phyloP scores from a whole-genome alignment of 2,797 vertebrate genomes.

The Lemur catta region DNA sequence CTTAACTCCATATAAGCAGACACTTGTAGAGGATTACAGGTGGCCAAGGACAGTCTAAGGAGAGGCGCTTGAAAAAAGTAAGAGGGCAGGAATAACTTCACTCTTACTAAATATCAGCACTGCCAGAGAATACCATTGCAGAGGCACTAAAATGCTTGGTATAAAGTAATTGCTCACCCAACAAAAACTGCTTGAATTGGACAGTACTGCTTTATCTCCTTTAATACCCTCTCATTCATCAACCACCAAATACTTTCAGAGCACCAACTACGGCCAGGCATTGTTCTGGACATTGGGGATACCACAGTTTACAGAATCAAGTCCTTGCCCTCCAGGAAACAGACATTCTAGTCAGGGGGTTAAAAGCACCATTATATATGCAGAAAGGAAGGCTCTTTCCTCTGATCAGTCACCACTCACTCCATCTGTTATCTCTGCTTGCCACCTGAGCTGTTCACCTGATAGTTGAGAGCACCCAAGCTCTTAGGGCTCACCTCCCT shows the following conservation, averaged over 20 bases:
- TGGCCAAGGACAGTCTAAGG: neutral
- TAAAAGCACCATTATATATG: neutral
- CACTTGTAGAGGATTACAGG: neutral
- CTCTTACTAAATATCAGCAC: neutral
- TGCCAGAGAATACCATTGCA: neutral
- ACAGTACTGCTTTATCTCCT: neutral
- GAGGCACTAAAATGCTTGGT: neutral
- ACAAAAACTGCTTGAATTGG: neutral
- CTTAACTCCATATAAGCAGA: neutral
- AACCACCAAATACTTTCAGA: neutral
- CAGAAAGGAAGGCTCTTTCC: neutral
- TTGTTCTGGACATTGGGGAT: neutral
- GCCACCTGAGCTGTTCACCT: neutral
- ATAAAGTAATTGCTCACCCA: neutral
- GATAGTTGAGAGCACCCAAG: neutral
- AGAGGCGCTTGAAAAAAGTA: neutral
- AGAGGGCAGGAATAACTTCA: neutral
- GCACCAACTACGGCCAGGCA: neutral
- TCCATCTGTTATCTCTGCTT: neutral
- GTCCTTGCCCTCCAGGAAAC: neutral
- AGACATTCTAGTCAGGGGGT: neutral
- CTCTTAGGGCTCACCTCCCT: neutral
- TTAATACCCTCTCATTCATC: neutral
- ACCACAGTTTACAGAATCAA: constrained; percentile 9
- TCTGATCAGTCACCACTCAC: neutral